These are phyloP conservation scores for Illadopsis cleaveri DNA, from an alignment of 2,113 vertebrate genomes.

Conservation along the genomic window DNA sequence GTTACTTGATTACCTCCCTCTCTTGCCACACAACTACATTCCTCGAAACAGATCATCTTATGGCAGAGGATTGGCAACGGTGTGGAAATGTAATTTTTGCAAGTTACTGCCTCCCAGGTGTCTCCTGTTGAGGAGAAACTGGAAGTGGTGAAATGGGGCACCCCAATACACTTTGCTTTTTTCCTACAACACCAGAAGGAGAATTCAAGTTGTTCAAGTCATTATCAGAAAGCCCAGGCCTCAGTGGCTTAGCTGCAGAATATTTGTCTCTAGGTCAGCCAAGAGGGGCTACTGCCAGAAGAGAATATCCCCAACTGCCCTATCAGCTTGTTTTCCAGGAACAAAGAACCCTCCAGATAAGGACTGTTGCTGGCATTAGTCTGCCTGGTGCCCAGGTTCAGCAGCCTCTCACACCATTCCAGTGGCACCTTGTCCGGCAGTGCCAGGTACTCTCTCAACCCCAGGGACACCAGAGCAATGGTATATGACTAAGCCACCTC, in stretches of 20 bases:
- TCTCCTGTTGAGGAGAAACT: background rate
- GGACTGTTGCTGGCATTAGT: accelerated
- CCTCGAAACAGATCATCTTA: background rate
- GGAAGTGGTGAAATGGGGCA: background rate
- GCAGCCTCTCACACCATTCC: background rate
- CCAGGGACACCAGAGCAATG: background rate
- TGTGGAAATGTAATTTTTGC: background rate
- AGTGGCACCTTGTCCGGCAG: background rate
- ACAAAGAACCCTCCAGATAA: background rate
- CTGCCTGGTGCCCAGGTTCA: background rate
- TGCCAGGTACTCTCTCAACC: background rate
- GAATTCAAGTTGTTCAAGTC: background rate
- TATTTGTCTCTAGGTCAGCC: background rate
- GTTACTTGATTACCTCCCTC: background rate
- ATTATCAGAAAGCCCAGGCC: background rate
- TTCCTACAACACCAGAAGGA: background rate
- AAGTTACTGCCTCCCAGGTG: background rate
- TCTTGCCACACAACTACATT: background rate
- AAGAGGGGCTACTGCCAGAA: background rate
- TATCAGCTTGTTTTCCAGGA: background rate
- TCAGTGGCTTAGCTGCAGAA: background rate
- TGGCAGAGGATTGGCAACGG: background rate
- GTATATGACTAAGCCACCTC: background rate
- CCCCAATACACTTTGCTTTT: background rate
- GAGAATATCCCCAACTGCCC: background rate